A percentile compares a stretch with the other conserved stretches of the same genome.
Conservation (phyloP, 1,140 invertebrate genomes). For the Cyclina sinensis region DNA sequence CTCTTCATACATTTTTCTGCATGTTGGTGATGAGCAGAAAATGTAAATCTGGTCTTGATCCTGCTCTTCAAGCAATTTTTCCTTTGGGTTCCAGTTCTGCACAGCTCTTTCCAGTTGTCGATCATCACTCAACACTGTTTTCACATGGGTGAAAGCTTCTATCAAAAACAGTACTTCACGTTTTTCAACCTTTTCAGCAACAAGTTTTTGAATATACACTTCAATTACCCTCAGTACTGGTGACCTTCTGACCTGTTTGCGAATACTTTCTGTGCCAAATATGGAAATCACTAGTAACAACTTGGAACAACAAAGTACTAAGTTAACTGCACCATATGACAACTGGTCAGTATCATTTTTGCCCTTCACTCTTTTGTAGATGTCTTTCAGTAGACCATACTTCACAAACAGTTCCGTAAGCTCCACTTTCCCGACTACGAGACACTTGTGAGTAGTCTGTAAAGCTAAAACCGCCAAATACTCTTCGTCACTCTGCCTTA, state of each 20-base stretch:
- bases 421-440: constrained; percentile 65
- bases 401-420: constrained; percentile 60
- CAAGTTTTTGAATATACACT: constrained; percentile 56
- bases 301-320: constrained; percentile 59
- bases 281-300: constrained; percentile 57
- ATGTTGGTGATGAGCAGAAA: constrained; percentile 73
- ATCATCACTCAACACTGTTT: constrained; percentile 46
- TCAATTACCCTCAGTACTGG: constrained; percentile 47
- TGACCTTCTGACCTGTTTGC: constrained; percentile 56
- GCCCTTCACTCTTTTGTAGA: constrained; percentile 62
- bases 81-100: constrained; percentile 70
- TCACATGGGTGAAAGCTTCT: constrained; percentile 32
- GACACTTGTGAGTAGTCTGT: constrained; percentile 48
- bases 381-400: constrained; percentile 64
- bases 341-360: constrained; percentile 30
- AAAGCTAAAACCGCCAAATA: constrained; percentile 47
- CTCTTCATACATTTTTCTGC: constrained; percentile 64
- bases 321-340: constrained; percentile 37
- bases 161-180: neutral
- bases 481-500: constrained; percentile 64
- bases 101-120: constrained; percentile 3
- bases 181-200: neutral
- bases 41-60: constrained; percentile 47
- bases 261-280: constrained; percentile 48
- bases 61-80: constrained; percentile 58